Conservation (phyloP, 2,797 vertebrate genomes). For the Acipenser oxyrinchus region DNA sequence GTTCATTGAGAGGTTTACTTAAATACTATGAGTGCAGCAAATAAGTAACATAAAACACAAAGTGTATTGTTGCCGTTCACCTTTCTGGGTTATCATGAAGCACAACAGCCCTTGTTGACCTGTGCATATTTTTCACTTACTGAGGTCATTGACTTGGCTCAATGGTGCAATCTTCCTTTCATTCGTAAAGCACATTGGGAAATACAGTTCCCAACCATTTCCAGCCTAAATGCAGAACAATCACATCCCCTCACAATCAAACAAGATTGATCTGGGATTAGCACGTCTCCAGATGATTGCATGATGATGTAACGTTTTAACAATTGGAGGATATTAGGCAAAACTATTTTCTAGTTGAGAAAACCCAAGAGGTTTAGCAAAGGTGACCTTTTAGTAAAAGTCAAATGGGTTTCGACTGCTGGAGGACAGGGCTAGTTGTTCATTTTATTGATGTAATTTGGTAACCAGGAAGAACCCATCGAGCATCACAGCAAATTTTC, state of each 20-base stretch:
- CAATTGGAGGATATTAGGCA: conserved; percentile 97
- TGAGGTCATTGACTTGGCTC: conserved; percentile 76
- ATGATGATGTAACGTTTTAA: conserved; percentile 85
- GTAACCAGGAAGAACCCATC: no score
- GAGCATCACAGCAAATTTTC: no score
- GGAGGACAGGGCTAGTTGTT: no score
- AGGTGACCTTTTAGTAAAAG: conserved; percentile 44
- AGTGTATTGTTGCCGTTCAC: conserved; percentile 56
- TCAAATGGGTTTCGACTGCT: no score
- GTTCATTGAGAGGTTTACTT: no score
- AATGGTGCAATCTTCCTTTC: conserved; percentile 80
- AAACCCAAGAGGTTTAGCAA: conserved; percentile 59
- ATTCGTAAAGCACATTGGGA: conserved; percentile 90
- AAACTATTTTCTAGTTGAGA: conserved; percentile 74
- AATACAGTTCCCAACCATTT: conserved; percentile 87
- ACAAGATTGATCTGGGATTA: conserved; percentile 57
- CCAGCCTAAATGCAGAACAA: conserved; percentile 84
- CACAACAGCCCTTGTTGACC: conserved; percentile 78
- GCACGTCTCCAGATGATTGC: conserved; percentile 58
- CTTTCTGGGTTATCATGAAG: conserved; percentile 39
- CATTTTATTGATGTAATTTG: no score
- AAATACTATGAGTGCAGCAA: no score
- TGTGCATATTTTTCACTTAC: conserved; percentile 86
- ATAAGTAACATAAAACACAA: conserved; percentile 37
- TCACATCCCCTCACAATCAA: conserved; percentile 78